Evolutionary conservation across 2,797 vertebrate species (phyloP).

Genomic region (Artibeus lituratus): DNA sequence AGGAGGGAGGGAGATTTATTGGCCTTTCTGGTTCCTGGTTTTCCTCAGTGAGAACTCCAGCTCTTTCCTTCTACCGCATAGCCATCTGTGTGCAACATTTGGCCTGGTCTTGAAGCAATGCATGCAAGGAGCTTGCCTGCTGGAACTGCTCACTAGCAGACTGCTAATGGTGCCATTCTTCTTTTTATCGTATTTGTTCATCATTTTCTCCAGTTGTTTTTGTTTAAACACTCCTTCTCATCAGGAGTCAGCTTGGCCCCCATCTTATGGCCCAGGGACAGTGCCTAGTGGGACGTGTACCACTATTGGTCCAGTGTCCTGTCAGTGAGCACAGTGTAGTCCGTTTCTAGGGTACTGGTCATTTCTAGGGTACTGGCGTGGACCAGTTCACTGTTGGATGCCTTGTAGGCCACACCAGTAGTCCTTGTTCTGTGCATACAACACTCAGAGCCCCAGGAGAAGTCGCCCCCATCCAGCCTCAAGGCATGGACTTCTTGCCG

Average conservation of each 20-base stretch:
- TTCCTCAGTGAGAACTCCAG: not conserved
- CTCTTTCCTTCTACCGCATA: not conserved
- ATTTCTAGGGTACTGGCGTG: not conserved
- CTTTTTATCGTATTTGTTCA: not conserved
- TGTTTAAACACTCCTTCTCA: not conserved
- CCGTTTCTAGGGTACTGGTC: not conserved
- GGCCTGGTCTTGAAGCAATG: not conserved
- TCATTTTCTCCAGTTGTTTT: not conserved
- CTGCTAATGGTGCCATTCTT: not conserved
- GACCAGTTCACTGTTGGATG: not conserved
- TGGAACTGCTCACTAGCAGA: not conserved
- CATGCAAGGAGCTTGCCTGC: not conserved
- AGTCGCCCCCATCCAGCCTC: not conserved
- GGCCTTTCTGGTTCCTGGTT: not conserved
- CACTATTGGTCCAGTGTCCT: not conserved
- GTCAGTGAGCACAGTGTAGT: not conserved
- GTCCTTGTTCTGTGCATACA: not conserved
- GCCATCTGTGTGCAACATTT: not conserved
- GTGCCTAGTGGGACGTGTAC: too few relatives aligned
- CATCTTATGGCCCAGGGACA: not conserved
- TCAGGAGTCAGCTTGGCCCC: not conserved
- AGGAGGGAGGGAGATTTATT: not conserved
- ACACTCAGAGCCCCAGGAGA: not conserved
- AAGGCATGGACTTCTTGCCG: not conserved
- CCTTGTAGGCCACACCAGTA: not conserved